Evolutionary conservation across 2,888 invertebrate genomes (phyloP), one percentile per base, ranked within the genome.

Genomic region (Drosophila sordidula): DNA sequence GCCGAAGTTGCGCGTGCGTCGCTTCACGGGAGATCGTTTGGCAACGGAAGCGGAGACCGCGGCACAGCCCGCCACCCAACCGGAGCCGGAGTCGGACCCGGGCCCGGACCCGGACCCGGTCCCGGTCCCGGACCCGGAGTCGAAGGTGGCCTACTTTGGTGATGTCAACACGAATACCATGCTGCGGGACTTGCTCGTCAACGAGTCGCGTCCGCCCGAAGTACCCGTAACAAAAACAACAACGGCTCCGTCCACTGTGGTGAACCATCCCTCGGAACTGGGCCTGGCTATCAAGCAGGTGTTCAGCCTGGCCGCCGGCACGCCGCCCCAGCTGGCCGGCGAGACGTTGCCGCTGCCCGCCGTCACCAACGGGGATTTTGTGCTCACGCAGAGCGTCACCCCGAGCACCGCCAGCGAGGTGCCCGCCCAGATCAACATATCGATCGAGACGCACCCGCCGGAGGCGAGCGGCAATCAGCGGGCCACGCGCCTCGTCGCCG

Each of bases 1-100:
- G 18, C 69, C 88, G 61, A 68, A 70, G 39, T 16, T 88, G 14
- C 89, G 91, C 41, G 83, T 91, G 5, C 82, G 91, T 34, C 90
- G 90, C 57, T 88, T 84, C 47, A 90, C 87, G 14, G 91, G 85
- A 18, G 90, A 83, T 71, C 90, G 88, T 0, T 57, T 72, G 72
- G 12, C 58, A 25, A 8, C n/a, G 14, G 41, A 54, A 14, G 6
- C 26, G 29, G 42, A 52, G 11, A 11, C 4, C 4, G 0, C 9
- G 4, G 11, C 32, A 4, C 4, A 9, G 11, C 32, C 32, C 3
- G 1, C 5, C 14, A 9, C 34, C n/a, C 11, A 22, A 34, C 29
- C 6, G 8, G 22, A 18, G 16, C 0, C 34, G n/a, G 22, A 36
- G 26, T 3, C 18, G 2, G n/a, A n/a, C n/a, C n/a, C n/a, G n/a